phyloP scores from a whole-genome alignment of 1,140 invertebrate species.

The Zaprionus gabonicus region DNA sequence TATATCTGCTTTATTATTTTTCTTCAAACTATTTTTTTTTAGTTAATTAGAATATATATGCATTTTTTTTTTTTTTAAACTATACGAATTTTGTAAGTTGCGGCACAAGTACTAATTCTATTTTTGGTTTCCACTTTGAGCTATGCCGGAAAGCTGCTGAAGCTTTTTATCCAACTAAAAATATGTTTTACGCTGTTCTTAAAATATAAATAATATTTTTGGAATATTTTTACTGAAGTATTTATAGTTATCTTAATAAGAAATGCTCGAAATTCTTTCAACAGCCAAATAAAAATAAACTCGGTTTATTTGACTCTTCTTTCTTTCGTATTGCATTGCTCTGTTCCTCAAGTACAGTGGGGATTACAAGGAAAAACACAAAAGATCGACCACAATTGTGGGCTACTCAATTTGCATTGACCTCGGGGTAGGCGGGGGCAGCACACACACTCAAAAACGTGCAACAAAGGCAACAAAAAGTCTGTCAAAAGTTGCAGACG shows the following conservation, averaged over 20 bases:
- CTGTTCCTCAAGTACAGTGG: neutral
- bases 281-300: neutral
- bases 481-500: conserved; percentile 65
- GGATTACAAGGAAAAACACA: conserved; percentile 9
- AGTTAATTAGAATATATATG: neutral
- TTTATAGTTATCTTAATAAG: neutral
- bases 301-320: neutral
- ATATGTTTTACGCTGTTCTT: neutral
- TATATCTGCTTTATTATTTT: neutral
- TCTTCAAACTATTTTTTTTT: neutral
- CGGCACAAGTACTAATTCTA: neutral
- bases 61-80: neutral
- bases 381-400: conserved; percentile 25
- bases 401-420: conserved; percentile 39
- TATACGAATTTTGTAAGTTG: neutral
- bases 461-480: conserved; percentile 45
- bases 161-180: neutral
- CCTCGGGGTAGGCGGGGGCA: neutral
- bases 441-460: conserved; percentile 7
- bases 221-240: neutral
- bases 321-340: neutral
- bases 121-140: conserved; percentile 85
- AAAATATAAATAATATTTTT: conserved; percentile 20
- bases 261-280: neutral
- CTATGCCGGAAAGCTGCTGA: neutral